phyloP scores from a whole-genome alignment of 1,140 invertebrate species.

The Temnothorax nylanderi region DNA sequence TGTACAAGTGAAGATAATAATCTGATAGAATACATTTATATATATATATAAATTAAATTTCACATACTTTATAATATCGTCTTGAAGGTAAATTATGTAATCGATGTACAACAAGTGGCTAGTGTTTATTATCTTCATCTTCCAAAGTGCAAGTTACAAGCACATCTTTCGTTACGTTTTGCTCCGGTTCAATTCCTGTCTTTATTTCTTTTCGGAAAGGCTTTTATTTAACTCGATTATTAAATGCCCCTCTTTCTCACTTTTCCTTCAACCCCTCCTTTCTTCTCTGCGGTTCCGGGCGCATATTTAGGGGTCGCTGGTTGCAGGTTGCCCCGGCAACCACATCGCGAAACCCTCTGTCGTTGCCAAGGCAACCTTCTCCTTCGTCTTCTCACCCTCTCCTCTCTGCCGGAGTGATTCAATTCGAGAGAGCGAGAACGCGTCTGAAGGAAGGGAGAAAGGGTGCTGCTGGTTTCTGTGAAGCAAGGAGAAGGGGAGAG shows the following conservation, averaged over 20 bases:
- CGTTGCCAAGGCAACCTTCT: conserved; percentile 82
- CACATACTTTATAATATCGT: neutral
- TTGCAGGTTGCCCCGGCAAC: conserved; percentile 82
- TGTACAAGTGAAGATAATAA: neutral
- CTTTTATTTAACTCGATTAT: conserved; percentile 56
- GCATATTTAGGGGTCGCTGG: conserved; percentile 72
- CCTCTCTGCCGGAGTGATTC: conserved; percentile 63
- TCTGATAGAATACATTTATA: neutral
- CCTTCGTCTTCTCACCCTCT: conserved; percentile 62
- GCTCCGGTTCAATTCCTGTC: neutral
- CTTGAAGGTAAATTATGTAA: neutral
- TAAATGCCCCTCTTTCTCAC: conserved; percentile 61
- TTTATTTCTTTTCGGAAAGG: conserved; percentile 4
- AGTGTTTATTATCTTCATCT: neutral
- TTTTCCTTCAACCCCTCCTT: conserved; percentile 49
- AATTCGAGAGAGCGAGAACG: conserved; percentile 74
- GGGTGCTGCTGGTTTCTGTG: conserved; percentile 1
- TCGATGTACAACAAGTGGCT: neutral
- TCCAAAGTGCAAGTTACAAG: neutral
- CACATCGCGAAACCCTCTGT: conserved; percentile 72
- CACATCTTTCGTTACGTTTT: neutral
- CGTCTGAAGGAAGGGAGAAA: conserved; percentile 48
- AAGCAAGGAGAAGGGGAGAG: neutral
- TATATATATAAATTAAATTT: neutral
- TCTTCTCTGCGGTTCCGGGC: conserved; percentile 64